phyloP scores from a whole-genome alignment of 2,888 invertebrate species.

The Cyaniris semiargus region DNA sequence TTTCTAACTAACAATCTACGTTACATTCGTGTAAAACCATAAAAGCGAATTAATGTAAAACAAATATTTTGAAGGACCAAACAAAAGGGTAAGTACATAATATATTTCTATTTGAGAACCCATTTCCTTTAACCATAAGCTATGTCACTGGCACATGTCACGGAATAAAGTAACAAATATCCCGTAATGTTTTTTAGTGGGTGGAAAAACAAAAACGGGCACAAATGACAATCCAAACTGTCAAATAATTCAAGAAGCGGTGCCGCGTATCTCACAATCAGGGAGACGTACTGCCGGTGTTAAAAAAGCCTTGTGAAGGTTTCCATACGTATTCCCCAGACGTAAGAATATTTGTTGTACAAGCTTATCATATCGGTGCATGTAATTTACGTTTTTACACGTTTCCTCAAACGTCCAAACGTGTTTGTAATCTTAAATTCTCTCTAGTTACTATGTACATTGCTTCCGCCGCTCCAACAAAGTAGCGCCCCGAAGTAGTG shows the following conservation, averaged over 20 bases:
- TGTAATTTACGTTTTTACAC: slow-evolving; percentile 46
- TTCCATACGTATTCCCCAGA: slow-evolving; percentile 74
- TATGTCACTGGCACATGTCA: slow-evolving; percentile 31
- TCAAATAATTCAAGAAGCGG: slow-evolving; percentile 75
- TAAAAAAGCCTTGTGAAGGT: slow-evolving; percentile 46
- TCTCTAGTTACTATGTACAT: neutral
- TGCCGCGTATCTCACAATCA: slow-evolving; percentile 74
- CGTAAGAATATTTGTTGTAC: slow-evolving; percentile 43
- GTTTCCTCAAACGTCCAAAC: neutral
- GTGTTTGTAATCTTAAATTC: neutral
- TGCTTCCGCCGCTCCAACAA: neutral
- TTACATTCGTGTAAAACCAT: neutral
- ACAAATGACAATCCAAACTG: slow-evolving; percentile 70
- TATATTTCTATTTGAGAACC: slow-evolving; percentile 27
- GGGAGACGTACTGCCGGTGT: slow-evolving; percentile 67
- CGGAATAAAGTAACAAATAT: slow-evolving; percentile 35
- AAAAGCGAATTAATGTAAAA: neutral
- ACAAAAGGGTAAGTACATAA: slow-evolving; percentile 24
- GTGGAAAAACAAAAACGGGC: slow-evolving; percentile 54
- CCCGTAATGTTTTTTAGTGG: slow-evolving; percentile 31
- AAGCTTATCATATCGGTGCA: slow-evolving; percentile 58
- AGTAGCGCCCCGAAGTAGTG: neutral
- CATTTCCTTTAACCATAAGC: slow-evolving; percentile 30
- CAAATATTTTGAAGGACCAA: slow-evolving; percentile 14
- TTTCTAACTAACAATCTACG: neutral